Base-by-base conservation (phyloP, 92 coral and sea anemone genomes). In the Isaurus tuberculatus region DNA sequence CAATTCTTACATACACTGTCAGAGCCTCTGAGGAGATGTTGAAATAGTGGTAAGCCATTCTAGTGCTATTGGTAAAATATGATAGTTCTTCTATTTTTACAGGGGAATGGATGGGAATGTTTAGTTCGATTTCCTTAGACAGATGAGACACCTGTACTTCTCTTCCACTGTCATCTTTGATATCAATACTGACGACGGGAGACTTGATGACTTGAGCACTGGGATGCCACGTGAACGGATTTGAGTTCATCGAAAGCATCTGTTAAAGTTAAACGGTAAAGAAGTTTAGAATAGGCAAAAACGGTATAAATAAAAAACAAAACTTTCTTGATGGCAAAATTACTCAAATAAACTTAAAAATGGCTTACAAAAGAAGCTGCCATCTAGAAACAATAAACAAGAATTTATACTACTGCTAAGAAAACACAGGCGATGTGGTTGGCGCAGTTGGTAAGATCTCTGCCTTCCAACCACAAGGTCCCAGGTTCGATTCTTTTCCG, bases 211-310 rank as follows among this genome's bases (percentile, higher is more conserved):
- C 86, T 29, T 75, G 77, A 36, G 98, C 91, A 40, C 89, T 87
- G 46, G 67, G 68, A 84, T 95, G 98, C 98, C 98, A 95, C 6
- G 95, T 91, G 77, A 87, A 94, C 2, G 98, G 98, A 48, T 95
- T 95, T 26, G 85, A 72, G 49, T 86, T 92, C 14, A 95, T 29
- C 14, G 92, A 79, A 5, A 89, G 86, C 89, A 95, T 84, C 98
- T 95, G 75, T 13, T 26, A 64, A n/a, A 15, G 63, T 1, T 25
- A 53, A 75, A 14, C 22, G 20, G 22, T n/a, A 51, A 16, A 17
- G 2, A 17, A 19, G 7, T 55, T 55, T 55, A 17, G n/a, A 5
- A 55, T 20, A 19, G 23, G 8, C 26, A 20, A 0, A 19, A 55
- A 46, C 11, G 16, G 10, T 19, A 8, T 17, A 8, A n/a, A 49